Evolutionary conservation across 2,888 invertebrate genomes (phyloP).

Genomic region (Capitulum mitella): DNA sequence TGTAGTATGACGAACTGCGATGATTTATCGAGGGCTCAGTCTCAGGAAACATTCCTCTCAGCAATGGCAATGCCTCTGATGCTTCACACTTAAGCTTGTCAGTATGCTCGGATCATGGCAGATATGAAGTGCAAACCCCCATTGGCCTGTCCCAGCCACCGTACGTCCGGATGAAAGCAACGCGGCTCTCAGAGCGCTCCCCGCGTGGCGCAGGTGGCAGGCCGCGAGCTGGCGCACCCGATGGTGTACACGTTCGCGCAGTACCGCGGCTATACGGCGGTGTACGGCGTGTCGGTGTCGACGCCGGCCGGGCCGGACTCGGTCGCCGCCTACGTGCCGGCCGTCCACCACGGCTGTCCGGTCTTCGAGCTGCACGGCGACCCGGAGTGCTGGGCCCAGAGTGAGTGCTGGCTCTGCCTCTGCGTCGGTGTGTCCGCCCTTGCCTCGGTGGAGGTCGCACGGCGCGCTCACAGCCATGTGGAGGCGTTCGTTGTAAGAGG

Average conservation of each 20-base stretch:
- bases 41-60: no score
- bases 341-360: conserved; percentile 59
- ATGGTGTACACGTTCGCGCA: neutral
- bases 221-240: neutral
- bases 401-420: no score
- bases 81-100: no score
- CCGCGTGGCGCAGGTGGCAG: neutral
- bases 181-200: neutral
- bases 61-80: no score
- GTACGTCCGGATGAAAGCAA: neutral
- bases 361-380: conserved; percentile 45
- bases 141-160: neutral
- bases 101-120: no score
- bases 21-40: no score
- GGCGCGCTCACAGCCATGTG: no score
- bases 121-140: no score
- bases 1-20: no score
- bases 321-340: conserved; percentile 57
- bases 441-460: no score
- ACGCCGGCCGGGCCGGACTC: neutral
- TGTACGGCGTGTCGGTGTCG: neutral
- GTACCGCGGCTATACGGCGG: neutral
- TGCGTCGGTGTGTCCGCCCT: no score
- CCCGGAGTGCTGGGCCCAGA: neutral
- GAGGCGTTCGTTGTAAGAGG: no score